Evolutionary conservation across 2,113 vertebrate genomes (phyloP).

Genomic region (Atrichornis clamosus): DNA sequence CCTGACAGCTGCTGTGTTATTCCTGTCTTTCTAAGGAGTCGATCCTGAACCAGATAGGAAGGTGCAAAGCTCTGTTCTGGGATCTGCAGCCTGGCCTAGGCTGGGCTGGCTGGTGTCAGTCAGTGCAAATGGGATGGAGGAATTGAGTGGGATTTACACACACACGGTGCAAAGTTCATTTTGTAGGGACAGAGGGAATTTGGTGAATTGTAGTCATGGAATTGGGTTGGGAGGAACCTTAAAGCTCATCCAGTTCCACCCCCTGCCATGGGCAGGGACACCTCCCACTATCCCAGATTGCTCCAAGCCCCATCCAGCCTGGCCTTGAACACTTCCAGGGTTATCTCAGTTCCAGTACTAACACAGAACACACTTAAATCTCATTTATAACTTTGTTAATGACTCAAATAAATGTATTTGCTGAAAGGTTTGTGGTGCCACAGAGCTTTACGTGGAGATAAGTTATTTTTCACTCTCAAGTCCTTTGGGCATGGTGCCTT

Average conservation of each 20-base stretch:
- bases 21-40: background rate
- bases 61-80: background rate
- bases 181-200: background rate
- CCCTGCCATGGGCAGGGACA: background rate
- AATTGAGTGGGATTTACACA: accelerated
- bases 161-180: background rate
- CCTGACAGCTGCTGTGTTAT: background rate
- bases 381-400: background rate
- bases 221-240: background rate
- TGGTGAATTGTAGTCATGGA: no score
- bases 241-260: background rate
- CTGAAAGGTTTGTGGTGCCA: background rate
- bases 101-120: background rate
- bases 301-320: background rate
- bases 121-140: background rate
- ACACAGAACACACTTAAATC: no score
- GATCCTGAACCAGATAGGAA: background rate
- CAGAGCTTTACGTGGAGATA: background rate
- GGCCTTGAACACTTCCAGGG: background rate
- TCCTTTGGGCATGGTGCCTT: background rate
- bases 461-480: background rate
- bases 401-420: background rate
- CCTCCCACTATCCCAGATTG: background rate
- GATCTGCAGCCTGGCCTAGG: background rate
- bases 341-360: background rate